Evolutionary conservation across 2,888 invertebrate genomes (phyloP).

Genomic region (Tridacna gigas): DNA sequence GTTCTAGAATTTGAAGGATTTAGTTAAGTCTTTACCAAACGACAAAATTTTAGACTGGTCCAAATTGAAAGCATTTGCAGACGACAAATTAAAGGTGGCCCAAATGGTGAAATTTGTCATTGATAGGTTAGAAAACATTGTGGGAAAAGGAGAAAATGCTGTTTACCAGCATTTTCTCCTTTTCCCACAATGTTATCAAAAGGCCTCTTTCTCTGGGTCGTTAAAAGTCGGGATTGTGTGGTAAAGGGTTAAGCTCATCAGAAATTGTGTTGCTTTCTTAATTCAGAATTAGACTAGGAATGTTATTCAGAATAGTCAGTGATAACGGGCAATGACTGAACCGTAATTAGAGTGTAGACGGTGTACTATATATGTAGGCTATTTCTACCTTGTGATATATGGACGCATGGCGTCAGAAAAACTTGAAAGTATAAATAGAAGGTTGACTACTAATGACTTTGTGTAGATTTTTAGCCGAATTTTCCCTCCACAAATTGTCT

Average conservation of each 20-base stretch:
- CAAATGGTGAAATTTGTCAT: neutral
- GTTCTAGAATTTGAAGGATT: no score
- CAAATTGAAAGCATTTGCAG: neutral
- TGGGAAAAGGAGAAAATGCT: neutral
- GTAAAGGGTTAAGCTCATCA: neutral
- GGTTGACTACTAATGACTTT: neutral
- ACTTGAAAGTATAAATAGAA: neutral
- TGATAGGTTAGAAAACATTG: neutral
- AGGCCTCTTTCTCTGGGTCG: neutral
- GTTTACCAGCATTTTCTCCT: neutral
- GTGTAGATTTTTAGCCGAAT: neutral
- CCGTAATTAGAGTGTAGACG: no score
- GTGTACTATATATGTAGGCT: no score
- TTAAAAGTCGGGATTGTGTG: neutral
- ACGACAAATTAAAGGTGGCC: neutral
- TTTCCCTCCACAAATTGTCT: conserved; percentile 1
- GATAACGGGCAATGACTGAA: no score
- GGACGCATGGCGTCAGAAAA: neutral
- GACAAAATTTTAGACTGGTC: neutral
- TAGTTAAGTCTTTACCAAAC: no score
- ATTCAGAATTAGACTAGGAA: no score
- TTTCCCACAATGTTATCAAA: neutral
- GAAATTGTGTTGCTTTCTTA: no score
- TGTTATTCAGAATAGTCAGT: no score
- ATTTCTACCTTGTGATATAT: no score